Evolutionary conservation across 2,113 vertebrate genomes (phyloP), one percentile per base, ranked within the genome.

Genomic region (Gobius niger): DNA sequence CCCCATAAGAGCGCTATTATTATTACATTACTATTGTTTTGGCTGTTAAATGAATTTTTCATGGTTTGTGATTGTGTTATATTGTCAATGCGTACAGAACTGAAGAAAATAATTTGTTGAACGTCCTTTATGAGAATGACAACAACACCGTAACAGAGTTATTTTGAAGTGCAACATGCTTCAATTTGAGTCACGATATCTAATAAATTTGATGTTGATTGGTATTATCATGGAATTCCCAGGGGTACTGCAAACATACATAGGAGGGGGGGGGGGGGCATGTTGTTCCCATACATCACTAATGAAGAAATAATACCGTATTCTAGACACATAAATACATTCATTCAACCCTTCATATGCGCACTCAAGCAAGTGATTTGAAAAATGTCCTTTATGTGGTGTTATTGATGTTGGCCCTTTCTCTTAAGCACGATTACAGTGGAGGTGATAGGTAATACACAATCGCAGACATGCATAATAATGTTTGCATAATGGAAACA

Each of bases 181-280:
- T 61, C 6, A 9, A 67, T 50, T 72, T 66, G 51, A 70, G 71
- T 66, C 60, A 61, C 63, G 68, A 73, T 77, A 68, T 76, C 67
- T 67, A 73, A 86, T 86, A 83, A 85, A 88, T 79, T 77, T 70
- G 68, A 74, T 47, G 57, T 52, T 84, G 61, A 78, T 79, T 52
- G 68, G 69, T 65, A 47, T 41, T 70, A 63, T 85, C 73, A 86
- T 80, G 63, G 75, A 76, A 86, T 73, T 73, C 67, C 68, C 68
- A 68, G 68, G 70, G 46, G 68, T 24, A 24, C 24, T 24, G 24
- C 24, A 24, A 24, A 24, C 24, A 2, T 34, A 70, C 4, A 19
- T 47, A 51, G 3, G 70, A n/a, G 51, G 51, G 50, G 2, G 69
- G 15, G 59, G 9, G 53, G 66, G 50, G 8, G 52, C 42, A 64